Percentiles rank a stretch among this genome's conserved stretches.
Conservation (phyloP, 2,888 invertebrate species). For the Pilophorus perplexus region DNA sequence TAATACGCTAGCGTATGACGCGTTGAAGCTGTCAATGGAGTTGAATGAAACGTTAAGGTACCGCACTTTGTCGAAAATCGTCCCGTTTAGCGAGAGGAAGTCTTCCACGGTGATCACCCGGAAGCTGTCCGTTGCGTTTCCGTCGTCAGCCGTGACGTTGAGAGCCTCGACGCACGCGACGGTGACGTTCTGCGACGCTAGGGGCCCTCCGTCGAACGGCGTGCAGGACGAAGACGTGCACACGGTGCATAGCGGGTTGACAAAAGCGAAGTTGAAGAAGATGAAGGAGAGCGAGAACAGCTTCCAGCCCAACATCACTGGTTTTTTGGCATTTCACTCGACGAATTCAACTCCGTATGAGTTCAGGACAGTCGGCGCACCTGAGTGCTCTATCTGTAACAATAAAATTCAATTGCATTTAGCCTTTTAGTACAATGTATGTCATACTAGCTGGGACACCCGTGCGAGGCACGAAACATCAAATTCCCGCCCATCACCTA, state of each 20-base stretch:
- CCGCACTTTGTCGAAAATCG: slow-evolving; percentile 17
- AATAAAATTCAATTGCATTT: background rate
- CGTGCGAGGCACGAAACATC: too few relatives aligned
- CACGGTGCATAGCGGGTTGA: slow-evolving; percentile 23
- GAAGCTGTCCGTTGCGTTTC: background rate
- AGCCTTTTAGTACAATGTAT: background rate
- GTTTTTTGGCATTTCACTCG: background rate
- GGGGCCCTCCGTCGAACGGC: slow-evolving; percentile 1
- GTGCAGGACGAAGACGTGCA: slow-evolving; percentile 12
- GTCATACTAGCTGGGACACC: background rate
- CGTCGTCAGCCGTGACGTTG: background rate
- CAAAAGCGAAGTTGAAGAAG: slow-evolving; percentile 5
- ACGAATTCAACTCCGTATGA: background rate
- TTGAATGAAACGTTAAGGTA: slow-evolving; percentile 40
- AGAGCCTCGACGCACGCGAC: background rate
- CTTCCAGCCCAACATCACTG: slow-evolving; percentile 30
- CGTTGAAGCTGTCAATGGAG: slow-evolving; percentile 27
- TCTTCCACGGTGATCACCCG: background rate
- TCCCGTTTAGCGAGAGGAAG: slow-evolving; percentile 2
- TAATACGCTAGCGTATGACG: slow-evolving; percentile 47
- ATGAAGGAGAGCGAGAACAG: slow-evolving; percentile 19
- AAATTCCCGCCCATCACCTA: too few relatives aligned
- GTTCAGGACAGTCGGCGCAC: background rate
- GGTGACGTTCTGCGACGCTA: slow-evolving; percentile 1
- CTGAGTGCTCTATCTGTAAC: background rate